Evolutionary conservation across 53 echinoderm and acorn worm genomes (phyloP).

Genomic region (Patiria pectinifera): DNA sequence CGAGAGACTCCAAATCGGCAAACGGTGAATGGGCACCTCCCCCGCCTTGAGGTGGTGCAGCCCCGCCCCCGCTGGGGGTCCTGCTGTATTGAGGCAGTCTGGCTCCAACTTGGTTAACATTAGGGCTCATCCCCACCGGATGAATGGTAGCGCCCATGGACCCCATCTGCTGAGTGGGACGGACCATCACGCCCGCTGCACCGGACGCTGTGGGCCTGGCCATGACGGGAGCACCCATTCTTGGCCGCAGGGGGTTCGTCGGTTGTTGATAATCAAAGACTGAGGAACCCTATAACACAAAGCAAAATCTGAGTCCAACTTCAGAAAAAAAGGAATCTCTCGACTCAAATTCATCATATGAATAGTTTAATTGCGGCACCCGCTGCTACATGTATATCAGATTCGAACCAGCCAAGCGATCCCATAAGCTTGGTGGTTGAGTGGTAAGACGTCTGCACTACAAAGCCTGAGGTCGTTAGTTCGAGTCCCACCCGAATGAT

Average conservation of each 20-base stretch:
- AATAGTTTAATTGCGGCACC: no score
- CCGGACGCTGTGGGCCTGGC: constrained; percentile 63
- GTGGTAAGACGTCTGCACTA: no score
- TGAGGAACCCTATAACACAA: constrained; percentile 9
- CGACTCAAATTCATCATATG: no score
- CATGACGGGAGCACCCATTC: constrained; percentile 53
- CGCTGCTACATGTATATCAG: no score
- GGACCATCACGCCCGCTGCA: constrained; percentile 63
- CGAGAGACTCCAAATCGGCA: constrained; percentile 79
- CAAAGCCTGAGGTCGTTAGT: no score
- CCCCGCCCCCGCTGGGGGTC: constrained; percentile 33
- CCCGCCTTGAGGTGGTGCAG: constrained; percentile 17
- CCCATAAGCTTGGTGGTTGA: no score
- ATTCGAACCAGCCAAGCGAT: no score
- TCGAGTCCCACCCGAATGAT: no score
- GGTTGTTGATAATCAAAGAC: constrained; percentile 53
- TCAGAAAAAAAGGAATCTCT: background rate
- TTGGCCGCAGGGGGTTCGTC: constrained; percentile 43
- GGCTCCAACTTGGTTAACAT: constrained; percentile 21
- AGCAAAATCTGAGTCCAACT: background rate
- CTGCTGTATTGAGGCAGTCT: constrained; percentile 18
- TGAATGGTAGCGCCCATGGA: constrained; percentile 33
- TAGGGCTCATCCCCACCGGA: constrained; percentile 50
- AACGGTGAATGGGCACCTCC: constrained; percentile 60
- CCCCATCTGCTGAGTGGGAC: constrained; percentile 36